Evolutionary conservation across 2,888 invertebrate genomes (phyloP), one percentile per base, ranked within the genome.

Genomic region (Cataglyphis albicans): DNA sequence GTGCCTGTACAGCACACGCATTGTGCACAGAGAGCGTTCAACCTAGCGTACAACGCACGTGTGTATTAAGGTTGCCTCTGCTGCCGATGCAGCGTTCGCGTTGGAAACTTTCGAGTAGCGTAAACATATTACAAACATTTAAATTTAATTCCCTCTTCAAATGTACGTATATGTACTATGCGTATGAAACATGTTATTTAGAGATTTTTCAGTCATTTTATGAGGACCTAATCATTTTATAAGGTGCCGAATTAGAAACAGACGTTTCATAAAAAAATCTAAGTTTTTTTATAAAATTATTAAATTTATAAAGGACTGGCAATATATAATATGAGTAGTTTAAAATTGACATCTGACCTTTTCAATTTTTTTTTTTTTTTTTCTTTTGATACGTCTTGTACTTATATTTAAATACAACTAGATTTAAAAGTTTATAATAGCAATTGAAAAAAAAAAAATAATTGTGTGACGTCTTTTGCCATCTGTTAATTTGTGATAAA

Each of bases 1-100:
- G 52, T 52, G 52, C 52, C 59, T 59, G 32, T 64, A 29, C 72
- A 67, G 48, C 35, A 44, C 25, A 63, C 82, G 85, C 90, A 89
- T 90, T 90, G 89, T 89, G 55, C 61, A 64, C 55, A n/a, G 55
- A 21, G 82, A 82, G 81, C 81, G 82, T 82, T 81, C 87, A 72
- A 83, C 87, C 84, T 87, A 83, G 86, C 86, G 78, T 87, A 86
- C 85, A 25, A 73, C 52, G 52, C 61, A 41, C 63, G 52, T 65
- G 78, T 74, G 68, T 72, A 73, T 57, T 70, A 35, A 35, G 55
- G 70, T 4, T n/a, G 57, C 35, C n/a, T 59, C 29, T 1, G 52
- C n/a, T 15, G 72, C 38, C 41, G 38, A 9, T n/a, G 59, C 29
- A 63, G 63, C 74, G 63, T 38, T 44, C 29, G 15, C 41, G 25